Conservation (phyloP, 2,797 vertebrate genomes). For the Anniella stebbinsi region DNA sequence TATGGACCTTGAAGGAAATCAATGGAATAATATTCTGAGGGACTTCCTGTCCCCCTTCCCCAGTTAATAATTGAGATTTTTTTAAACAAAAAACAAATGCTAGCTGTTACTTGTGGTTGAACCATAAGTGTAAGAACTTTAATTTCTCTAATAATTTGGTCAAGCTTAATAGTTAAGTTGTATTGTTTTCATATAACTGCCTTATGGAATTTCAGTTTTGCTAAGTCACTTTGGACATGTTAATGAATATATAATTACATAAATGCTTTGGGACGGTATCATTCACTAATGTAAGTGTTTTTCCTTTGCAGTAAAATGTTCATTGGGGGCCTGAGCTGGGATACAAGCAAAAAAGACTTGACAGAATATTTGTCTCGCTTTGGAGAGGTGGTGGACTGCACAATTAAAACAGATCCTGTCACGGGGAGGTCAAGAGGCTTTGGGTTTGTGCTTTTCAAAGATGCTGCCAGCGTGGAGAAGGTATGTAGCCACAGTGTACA, state of each 20-base stretch:
- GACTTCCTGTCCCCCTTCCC: no score
- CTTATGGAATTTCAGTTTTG: no score
- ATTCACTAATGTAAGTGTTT: neutral
- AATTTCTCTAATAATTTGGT: neutral
- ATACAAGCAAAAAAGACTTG: conserved; percentile 91
- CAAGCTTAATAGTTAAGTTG: neutral
- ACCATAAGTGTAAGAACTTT: neutral
- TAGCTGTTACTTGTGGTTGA: neutral
- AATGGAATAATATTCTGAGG: neutral
- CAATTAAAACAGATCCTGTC: conserved; percentile 90
- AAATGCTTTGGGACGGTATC: neutral
- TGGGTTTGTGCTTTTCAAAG: conserved; percentile 90
- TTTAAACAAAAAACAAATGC: no score
- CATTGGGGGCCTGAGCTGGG: conserved; percentile 91
- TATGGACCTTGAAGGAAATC: neutral
- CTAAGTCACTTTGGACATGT: neutral
- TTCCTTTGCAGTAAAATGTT: conserved; percentile 87
- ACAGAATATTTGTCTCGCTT: conserved; percentile 89
- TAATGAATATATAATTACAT: neutral
- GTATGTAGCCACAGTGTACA: conserved; percentile 62
- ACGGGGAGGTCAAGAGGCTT: conserved; percentile 90
- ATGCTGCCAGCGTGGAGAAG: conserved; percentile 88
- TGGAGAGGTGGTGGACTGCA: conserved; percentile 90
- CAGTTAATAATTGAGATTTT: neutral
- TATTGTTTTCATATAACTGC: neutral